Evolutionary conservation across 2,113 vertebrate species (phyloP).

Genomic region (Apistogramma diplotaenia): DNA sequence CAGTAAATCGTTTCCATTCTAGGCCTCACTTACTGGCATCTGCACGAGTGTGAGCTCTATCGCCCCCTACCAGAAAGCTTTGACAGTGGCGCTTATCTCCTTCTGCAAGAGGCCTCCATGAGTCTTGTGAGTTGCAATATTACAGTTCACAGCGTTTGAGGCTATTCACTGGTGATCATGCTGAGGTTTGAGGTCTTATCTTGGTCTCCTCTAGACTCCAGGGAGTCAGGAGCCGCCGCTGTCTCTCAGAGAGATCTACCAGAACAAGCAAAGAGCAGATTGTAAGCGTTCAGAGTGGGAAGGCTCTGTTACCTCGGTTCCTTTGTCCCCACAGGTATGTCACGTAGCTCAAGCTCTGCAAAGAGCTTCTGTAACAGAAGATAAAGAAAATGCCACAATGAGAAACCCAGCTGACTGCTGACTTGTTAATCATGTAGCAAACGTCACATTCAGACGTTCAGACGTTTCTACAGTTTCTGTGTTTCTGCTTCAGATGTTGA

Average conservation of each 20-base stretch:
- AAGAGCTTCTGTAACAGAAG: background rate
- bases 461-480: background rate
- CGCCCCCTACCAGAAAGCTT: constrained; percentile 83
- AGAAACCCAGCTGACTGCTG: too few species aligned
- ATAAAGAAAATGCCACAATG: background rate
- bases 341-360: background rate
- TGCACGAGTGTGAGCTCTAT: constrained; percentile 86
- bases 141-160: background rate
- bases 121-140: constrained; percentile 74
- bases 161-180: background rate
- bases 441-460: background rate
- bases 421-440: too few species aligned
- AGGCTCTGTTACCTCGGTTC: constrained; percentile 71
- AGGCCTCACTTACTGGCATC: constrained; percentile 91
- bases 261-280: constrained; percentile 81
- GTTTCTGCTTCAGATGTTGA: constrained; percentile 78
- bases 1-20: background rate
- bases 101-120: constrained; percentile 67
- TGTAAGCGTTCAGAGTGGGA: constrained; percentile 76
- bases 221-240: constrained; percentile 70
- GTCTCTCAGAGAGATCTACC: constrained; percentile 89
- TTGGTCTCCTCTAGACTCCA: constrained; percentile 59
- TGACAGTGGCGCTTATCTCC: constrained; percentile 69
- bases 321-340: constrained; percentile 83
- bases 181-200: background rate